These are phyloP conservation scores for Diaperis boleti DNA, from an alignment of 2,888 invertebrate genomes.

Conservation along the genomic window DNA sequence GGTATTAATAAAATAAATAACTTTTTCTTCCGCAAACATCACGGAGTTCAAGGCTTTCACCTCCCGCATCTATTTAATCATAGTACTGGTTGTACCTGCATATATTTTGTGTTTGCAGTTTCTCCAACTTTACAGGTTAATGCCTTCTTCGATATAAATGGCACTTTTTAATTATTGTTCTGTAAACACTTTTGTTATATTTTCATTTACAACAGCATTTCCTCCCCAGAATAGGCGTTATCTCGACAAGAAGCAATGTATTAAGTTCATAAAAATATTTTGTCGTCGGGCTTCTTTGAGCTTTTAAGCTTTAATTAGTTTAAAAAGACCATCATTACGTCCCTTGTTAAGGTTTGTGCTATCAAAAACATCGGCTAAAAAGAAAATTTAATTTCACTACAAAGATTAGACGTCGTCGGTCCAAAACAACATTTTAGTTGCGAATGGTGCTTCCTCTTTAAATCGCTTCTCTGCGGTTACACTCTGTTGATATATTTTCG, in stretches of 20 bases:
- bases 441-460: slow-evolving; percentile 7
- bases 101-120: too few relatives aligned
- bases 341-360: not conserved
- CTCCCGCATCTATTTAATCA: too few relatives aligned
- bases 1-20: too few relatives aligned
- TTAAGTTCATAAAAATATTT: slow-evolving; percentile 3
- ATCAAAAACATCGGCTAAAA: not conserved
- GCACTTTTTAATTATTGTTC: too few relatives aligned
- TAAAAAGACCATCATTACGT: not conserved
- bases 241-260: slow-evolving; percentile 9
- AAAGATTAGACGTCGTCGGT: not conserved
- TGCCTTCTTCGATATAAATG: too few relatives aligned
- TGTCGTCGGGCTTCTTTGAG: slow-evolving; percentile 6
- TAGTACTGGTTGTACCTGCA: too few relatives aligned
- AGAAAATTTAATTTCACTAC: slow-evolving; percentile 4
- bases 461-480: slow-evolving; percentile 15
- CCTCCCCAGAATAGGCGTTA: slow-evolving; percentile 16
- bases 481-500: slow-evolving; percentile 18
- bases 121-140: too few relatives aligned
- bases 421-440: not conserved
- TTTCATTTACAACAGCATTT: slow-evolving; percentile 18
- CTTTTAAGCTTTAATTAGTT: not conserved
- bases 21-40: too few relatives aligned
- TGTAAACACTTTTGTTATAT: slow-evolving; percentile 13
- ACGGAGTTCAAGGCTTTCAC: too few relatives aligned